Percentiles rank a stretch among this genome's conserved stretches.
Conservation (phyloP, 2,113 vertebrate species). For the Mormoops blainvillei region DNA sequence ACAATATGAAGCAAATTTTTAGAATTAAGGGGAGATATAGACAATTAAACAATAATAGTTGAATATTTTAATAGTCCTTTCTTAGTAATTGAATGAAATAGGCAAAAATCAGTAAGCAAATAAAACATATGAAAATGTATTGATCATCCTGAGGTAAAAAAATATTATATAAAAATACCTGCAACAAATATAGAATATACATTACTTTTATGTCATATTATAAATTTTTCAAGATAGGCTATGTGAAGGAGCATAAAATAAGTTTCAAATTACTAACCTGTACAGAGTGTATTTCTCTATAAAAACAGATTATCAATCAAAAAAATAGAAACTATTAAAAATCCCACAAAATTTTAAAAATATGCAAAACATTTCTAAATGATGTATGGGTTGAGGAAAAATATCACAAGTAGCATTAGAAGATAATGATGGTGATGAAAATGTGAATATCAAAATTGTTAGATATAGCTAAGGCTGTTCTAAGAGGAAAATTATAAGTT, state of each 20-base stretch:
- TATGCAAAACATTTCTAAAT: not conserved
- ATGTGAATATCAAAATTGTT: not conserved
- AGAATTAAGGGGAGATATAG: not conserved
- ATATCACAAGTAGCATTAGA: not conserved
- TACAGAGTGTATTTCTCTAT: not conserved
- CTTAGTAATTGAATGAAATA: not conserved
- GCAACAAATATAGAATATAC: not conserved
- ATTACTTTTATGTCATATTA: not conserved
- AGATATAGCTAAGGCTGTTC: not conserved
- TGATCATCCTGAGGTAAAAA: not conserved
- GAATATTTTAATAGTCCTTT: too few species aligned
- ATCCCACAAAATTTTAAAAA: not conserved
- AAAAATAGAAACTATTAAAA: not conserved
- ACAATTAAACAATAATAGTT: not conserved
- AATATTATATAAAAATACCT: not conserved
- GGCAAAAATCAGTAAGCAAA: not conserved
- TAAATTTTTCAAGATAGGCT: not conserved
- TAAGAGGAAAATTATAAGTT: not conserved
- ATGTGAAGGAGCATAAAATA: not conserved
- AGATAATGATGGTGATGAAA: not conserved
- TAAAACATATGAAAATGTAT: not conserved
- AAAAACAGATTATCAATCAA: not conserved
- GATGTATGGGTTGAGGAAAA: not conserved
- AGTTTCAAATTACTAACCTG: not conserved
- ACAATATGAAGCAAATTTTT: not conserved